Conservation (phyloP, 2,113 vertebrate species). For the Azemiops feae region DNA sequence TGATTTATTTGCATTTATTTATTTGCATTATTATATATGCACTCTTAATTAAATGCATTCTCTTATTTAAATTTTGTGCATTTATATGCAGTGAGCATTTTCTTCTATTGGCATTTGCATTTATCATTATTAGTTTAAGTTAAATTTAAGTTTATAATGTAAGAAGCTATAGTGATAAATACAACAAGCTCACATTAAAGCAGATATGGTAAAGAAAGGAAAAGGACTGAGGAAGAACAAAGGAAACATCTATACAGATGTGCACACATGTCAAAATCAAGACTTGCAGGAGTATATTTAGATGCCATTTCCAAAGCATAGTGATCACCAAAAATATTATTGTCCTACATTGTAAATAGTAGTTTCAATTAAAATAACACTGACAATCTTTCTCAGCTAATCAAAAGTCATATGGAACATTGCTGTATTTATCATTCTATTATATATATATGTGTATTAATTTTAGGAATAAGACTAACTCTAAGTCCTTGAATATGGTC, state of each 20-base stretch:
- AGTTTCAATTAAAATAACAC: neutral
- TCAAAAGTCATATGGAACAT: neutral
- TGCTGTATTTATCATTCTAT: neutral
- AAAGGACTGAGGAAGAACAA: neutral
- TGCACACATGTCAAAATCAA: neutral
- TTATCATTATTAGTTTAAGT: neutral
- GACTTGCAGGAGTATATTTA: neutral
- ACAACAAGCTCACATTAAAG: neutral
- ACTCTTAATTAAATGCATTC: neutral
- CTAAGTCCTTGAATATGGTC: neutral
- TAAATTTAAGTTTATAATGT: neutral
- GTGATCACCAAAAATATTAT: neutral
- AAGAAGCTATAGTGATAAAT: neutral
- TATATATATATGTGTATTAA: neutral
- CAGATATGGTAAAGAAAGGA: neutral
- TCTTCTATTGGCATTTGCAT: neutral
- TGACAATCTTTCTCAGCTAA: neutral
- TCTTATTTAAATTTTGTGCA: neutral
- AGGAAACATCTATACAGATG: neutral
- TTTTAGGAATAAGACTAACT: neutral
- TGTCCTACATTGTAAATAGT: neutral
- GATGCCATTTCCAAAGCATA: neutral
- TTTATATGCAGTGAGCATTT: neutral
- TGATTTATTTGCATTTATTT: neutral
- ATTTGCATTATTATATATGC: neutral